These are phyloP conservation scores for Castor canadensis DNA, from an alignment of 2,113 vertebrate species.

Conservation along the genomic window DNA sequence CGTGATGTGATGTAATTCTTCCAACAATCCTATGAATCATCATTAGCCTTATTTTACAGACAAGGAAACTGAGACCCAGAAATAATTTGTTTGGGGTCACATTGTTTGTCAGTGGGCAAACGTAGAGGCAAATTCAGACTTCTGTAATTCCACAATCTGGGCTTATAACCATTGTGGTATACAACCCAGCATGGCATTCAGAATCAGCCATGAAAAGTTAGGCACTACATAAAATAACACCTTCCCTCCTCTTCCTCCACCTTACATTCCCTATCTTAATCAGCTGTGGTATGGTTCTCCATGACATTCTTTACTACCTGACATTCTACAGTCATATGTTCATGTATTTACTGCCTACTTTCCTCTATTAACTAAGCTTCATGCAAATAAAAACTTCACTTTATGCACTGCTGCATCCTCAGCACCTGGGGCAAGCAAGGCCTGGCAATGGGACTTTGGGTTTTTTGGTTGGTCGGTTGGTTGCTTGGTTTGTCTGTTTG, in stretches of 20 bases:
- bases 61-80: not conserved
- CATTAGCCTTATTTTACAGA: conserved; percentile 35
- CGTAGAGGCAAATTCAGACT: not conserved
- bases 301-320: not conserved
- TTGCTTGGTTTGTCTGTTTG: no score
- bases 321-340: not conserved
- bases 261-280: not conserved
- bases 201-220: conserved; percentile 8
- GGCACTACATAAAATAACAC: not conserved
- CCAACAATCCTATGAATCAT: not conserved
- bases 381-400: not conserved
- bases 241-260: not conserved
- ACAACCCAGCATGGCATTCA: not conserved
- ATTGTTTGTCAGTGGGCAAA: not conserved
- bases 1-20: not conserved
- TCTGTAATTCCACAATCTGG: not conserved
- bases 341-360: not conserved
- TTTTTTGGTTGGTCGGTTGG: no score
- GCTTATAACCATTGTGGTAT: not conserved
- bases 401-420: not conserved
- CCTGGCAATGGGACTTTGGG: not conserved
- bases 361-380: not conserved
- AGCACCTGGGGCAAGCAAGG: not conserved
- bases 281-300: not conserved
- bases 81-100: not conserved